A percentile compares a stretch with the other conserved stretches of the same genome.
These are phyloP conservation scores for Drosophila orosa DNA, from an alignment of 1,140 invertebrate genomes.

Conservation along the genomic window DNA sequence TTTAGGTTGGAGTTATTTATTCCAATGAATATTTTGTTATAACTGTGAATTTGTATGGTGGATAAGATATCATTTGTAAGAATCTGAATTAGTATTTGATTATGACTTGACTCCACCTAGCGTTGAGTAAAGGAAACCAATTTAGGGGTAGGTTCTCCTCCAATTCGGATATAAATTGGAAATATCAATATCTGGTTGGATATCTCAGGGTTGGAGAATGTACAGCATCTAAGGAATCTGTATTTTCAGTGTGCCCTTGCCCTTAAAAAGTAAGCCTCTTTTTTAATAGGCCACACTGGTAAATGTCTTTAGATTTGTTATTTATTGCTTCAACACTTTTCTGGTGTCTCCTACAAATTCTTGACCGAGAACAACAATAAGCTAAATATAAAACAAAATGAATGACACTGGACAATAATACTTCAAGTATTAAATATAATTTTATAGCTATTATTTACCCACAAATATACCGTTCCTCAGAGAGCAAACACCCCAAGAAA, in stretches of 20 bases:
- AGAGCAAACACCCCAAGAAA: constrained; percentile 18
- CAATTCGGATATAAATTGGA: not conserved
- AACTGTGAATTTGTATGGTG: not conserved
- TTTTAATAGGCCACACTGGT: not conserved
- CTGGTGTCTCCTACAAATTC: not conserved
- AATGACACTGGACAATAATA: constrained; percentile 14
- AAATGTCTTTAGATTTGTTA: not conserved
- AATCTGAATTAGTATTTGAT: not conserved
- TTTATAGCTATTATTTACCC: constrained; percentile 11
- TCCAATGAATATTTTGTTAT: not conserved
- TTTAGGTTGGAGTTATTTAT: constrained; percentile 7
- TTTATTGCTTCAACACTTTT: not conserved
- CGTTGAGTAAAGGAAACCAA: constrained; percentile 2
- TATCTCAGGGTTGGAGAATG: not conserved
- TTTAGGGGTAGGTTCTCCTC: constrained; percentile 10
- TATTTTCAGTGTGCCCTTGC: not conserved
- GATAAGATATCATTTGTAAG: not conserved
- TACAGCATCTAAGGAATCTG: not conserved
- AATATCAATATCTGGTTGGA: constrained; percentile 14
- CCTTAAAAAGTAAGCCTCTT: fast-evolving
- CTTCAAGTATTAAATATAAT: constrained; percentile 2
- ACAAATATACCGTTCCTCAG: constrained; percentile 12
- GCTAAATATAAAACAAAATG: constrained; percentile 28
- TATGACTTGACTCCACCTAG: constrained; percentile 36
- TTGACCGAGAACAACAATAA: constrained; percentile 2